These are phyloP conservation scores for Psittacula echo DNA, from an alignment of 2,797 vertebrate genomes.

Conservation along the genomic window DNA sequence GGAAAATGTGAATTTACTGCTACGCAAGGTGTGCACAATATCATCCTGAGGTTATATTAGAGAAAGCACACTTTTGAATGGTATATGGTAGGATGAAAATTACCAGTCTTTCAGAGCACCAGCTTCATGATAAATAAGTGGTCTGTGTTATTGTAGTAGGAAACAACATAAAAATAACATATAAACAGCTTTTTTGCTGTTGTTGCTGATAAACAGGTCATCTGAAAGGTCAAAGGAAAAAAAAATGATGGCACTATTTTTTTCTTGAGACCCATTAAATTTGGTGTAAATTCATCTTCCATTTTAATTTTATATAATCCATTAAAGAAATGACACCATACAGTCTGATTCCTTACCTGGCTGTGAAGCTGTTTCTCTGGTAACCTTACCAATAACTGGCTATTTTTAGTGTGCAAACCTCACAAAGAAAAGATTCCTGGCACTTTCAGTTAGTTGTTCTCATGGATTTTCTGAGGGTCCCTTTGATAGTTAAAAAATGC, in stretches of 20 bases:
- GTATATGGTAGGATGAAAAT: neutral
- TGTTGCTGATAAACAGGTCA: neutral
- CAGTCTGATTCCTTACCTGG: neutral
- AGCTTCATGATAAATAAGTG: neutral
- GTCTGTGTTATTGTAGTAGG: neutral
- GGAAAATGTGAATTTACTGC: neutral
- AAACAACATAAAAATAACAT: neutral
- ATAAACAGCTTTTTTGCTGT: neutral
- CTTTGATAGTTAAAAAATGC: neutral
- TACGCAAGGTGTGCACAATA: neutral
- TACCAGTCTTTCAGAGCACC: neutral
- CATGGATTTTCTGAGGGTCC: neutral
- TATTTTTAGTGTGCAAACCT: neutral
- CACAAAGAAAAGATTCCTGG: conserved; percentile 3
- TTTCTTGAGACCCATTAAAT: neutral
- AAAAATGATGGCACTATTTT: neutral
- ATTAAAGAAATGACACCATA: neutral
- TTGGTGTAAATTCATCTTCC: neutral
- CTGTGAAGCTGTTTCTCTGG: neutral
- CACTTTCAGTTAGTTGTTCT: neutral
- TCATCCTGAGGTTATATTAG: neutral
- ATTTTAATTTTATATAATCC: neutral
- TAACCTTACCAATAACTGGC: neutral
- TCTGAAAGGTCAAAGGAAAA: neutral
- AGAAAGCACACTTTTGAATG: neutral